These are phyloP conservation scores for Eristalis tenax DNA, from an alignment of 2,888 invertebrate species.

Conservation along the genomic window DNA sequence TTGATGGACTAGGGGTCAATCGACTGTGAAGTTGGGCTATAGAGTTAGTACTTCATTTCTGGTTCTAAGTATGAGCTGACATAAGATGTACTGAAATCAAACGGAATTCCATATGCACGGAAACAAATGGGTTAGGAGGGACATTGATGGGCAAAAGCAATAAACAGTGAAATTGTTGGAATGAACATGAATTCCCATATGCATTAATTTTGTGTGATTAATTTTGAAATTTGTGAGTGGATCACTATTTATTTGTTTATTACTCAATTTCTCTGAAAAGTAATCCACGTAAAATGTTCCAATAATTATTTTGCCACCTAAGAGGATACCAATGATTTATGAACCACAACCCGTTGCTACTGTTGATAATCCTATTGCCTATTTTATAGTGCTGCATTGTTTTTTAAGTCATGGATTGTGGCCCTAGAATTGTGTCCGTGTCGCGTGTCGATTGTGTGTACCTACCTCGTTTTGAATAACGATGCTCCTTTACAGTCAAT, in stretches of 20 bases:
- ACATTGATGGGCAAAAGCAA: no score
- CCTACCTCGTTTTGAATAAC: not conserved
- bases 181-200: no score
- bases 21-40: no score
- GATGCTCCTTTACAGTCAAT: not conserved
- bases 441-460: not conserved
- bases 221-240: not conserved
- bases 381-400: not conserved
- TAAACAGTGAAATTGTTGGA: no score
- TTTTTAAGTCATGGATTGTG: not conserved
- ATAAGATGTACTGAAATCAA: no score
- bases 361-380: not conserved
- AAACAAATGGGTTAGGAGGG: no score
- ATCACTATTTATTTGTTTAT: not conserved
- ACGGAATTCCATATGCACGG: no score
- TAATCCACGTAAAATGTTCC: not conserved
- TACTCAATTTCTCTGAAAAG: not conserved
- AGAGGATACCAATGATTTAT: not conserved
- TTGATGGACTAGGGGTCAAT: no score
- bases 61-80: no score
- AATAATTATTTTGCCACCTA: not conserved
- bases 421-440: not conserved
- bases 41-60: no score
- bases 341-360: not conserved
- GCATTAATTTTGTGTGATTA: not conserved